These are phyloP conservation scores for Gadus macrocephalus DNA, from an alignment of 2,113 vertebrate species.

Conservation along the genomic window DNA sequence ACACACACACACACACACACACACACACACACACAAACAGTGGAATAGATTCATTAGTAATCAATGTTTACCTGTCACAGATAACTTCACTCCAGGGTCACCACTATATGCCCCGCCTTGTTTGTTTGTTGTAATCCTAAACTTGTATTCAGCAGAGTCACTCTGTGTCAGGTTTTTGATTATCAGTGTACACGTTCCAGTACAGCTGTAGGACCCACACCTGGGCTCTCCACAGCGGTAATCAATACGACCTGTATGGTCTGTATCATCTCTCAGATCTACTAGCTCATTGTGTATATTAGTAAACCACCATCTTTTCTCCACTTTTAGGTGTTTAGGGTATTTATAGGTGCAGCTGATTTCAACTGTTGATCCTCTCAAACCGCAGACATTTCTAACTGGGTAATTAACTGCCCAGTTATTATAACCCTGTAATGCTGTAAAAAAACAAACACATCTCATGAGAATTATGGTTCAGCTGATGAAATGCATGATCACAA, in stretches of 20 bases:
- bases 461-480: no score
- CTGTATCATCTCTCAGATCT: neutral
- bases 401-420: neutral
- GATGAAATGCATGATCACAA: no score
- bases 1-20: slow-evolving; percentile 7
- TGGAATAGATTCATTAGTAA: neutral
- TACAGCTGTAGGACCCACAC: no score
- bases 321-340: neutral
- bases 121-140: slow-evolving; percentile 1
- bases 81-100: neutral
- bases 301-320: neutral
- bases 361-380: neutral
- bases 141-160: neutral
- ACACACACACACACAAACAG: neutral
- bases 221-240: neutral
- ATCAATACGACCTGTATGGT: neutral
- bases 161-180: slow-evolving; percentile 1
- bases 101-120: neutral
- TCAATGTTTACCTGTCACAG: neutral
- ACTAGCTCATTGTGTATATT: neutral
- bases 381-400: neutral
- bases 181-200: neutral
- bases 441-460: neutral
- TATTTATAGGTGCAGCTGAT: neutral
- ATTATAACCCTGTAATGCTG: neutral